Conservation (phyloP, 1,140 invertebrate genomes). For the Chelonus insularis region DNA sequence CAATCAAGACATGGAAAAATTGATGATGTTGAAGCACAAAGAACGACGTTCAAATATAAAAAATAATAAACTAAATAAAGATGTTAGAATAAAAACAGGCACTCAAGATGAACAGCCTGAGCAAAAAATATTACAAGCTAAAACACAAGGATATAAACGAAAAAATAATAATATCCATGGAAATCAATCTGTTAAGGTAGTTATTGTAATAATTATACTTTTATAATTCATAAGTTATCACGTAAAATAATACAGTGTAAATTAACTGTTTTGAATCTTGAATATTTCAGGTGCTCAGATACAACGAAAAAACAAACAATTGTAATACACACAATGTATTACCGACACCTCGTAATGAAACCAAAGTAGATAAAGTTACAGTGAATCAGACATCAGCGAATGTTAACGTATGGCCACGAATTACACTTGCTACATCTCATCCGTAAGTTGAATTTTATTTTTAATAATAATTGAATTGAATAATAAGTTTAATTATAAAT, state of each 20-base stretch:
- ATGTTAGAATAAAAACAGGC: slow-evolving; percentile 41
- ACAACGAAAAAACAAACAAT: slow-evolving; percentile 32
- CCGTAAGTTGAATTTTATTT: slow-evolving; percentile 38
- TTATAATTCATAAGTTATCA: no score
- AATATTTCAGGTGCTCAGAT: slow-evolving; percentile 39
- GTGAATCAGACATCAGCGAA: slow-evolving; percentile 39
- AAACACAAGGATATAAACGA: slow-evolving; percentile 42
- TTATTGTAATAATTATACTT: no score
- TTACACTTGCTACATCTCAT: slow-evolving; percentile 57
- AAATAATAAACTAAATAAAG: slow-evolving; percentile 54
- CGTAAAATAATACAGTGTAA: no score
- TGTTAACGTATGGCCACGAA: slow-evolving; percentile 65
- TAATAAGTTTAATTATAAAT: no score
- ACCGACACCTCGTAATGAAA: slow-evolving; percentile 27
- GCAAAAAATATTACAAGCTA: slow-evolving; percentile 14
- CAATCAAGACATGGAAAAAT: slow-evolving; percentile 78
- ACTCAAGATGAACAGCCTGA: slow-evolving; percentile 21
- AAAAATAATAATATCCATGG: no score
- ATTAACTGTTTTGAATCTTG: no score
- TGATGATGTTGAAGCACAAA: slow-evolving; percentile 71
- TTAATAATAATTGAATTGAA: slow-evolving; percentile 25
- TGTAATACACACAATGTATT: slow-evolving; percentile 21
- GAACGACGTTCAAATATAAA: slow-evolving; percentile 64
- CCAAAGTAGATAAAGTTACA: slow-evolving; percentile 31
- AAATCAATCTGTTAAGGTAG: no score